Evolutionary conservation across 2,888 invertebrate genomes (phyloP), one percentile per base, ranked within the genome.

Genomic region (Acanthococcus lagerstroemiae): DNA sequence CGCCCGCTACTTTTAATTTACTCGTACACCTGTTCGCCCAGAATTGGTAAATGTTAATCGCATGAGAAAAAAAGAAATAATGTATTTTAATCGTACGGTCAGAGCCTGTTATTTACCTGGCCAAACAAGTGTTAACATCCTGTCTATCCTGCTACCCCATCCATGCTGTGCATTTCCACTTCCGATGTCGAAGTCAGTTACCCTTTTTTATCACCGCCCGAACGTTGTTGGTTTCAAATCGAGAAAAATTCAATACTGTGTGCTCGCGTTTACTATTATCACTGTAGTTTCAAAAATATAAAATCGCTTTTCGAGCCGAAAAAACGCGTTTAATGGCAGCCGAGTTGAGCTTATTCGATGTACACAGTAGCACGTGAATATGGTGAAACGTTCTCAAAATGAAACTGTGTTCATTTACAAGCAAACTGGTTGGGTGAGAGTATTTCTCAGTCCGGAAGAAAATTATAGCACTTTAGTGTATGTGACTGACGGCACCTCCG

Each of bases 141-240:
- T 24, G 52, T 52, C 21, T 24, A 22, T 52, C 19, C 52, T 52
- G 19, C 24, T 22, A 52, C 52, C 22, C 22, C 24, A 15, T 15
- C 52, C 15, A 22, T 22, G 19, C 15, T 22, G 9, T 24, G 24
- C 24, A 21, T 22, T 52, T 52, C 22, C 15, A 52, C 24, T 52
- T 52, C 52, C 52, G 52, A 52, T 24, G 24, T 52, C 24, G 9
- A 24, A 21, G 22, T 21, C 22, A 22, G 24, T 52, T 15, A 52
- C 52, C 52, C 52, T 52, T 52, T 52, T 21, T 48, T 48, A n/a
- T 48, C n/a, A n/a, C n/a, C 37, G n/a, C 12, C n/a, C 37, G 37
- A 37, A 37, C n/a, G 37, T 37, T 37, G 37, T n/a, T n/a, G 37
- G 37, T n/a, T 37, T 15, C 37, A 3, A 37, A n/a, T 15, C 12